Evolutionary conservation across 2,113 vertebrate species (phyloP), one percentile per base, ranked within the genome.

Genomic region (Nycticryphes semicollaris): DNA sequence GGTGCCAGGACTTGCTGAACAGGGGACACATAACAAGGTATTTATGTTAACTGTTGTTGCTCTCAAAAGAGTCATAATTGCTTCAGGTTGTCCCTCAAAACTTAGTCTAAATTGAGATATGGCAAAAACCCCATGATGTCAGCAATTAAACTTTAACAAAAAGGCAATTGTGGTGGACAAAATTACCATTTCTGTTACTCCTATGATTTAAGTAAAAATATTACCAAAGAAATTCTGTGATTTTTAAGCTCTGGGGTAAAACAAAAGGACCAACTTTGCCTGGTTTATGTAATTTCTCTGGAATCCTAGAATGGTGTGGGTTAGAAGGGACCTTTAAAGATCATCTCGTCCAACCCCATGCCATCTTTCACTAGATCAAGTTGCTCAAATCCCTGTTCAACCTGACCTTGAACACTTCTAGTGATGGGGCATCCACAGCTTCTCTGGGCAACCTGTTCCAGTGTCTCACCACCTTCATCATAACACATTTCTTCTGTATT

Each of bases 111-210:
- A 66, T 86, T 66, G 80, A 88, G 16, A 45, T 57, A 8, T 66
- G 41, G 12, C 45, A 28, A 64, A 0, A 0, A 25, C 13, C 48
- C 0, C 30, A 69, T 6, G 4, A 51, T 43, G 51, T 41, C 59
- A 93, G 12, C 39, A 84, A 43, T 30, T 57, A 37, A 62, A 66
- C 12, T 70, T 63, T 6, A 76, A 73, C 20, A n/a, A 56, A 87
- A 92, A 80, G 8, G 5, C 6, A 75, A 3, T 14, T 51, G 19
- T 48, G 22, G 10, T 62, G 20, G 28, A 64, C 37, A 56, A 43
- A 80, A 50, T 45, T 73, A 30, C 5, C 3, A 15, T 85, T 88
- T 88, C 41, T 88, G 3, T 90, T 76, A 47, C 35, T 90, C 9
- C 31, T 50, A 19, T 30, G 14, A 45, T 39, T 57, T 20, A 85